phyloP scores from a whole-genome alignment of 2,797 vertebrate species.

The Ctenochaetus hawaiiensis region DNA sequence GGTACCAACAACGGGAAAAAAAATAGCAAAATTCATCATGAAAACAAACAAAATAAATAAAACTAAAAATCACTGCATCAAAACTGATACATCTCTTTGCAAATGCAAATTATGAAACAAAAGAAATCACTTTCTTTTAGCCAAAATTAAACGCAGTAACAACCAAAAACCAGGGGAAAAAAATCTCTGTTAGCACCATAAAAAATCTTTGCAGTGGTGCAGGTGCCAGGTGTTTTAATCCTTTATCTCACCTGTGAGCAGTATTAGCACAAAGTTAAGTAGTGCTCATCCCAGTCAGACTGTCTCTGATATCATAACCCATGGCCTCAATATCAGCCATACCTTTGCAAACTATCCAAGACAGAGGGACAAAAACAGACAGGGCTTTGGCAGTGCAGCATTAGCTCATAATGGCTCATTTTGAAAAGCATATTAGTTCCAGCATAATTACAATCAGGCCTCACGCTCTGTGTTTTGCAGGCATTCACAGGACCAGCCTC shows the following conservation, averaged over 20 bases:
- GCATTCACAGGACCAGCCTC: constrained; percentile 86
- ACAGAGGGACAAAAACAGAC: constrained; percentile 87
- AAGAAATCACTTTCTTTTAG: not conserved
- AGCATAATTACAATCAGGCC: constrained; percentile 90
- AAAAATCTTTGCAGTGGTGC: constrained; percentile 15
- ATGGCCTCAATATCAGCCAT: constrained; percentile 85
- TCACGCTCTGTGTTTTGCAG: constrained; percentile 85
- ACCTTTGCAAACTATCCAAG: constrained; percentile 86
- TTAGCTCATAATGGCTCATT: constrained; percentile 91
- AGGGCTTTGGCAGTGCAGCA: constrained; percentile 86
- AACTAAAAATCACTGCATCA: not conserved
- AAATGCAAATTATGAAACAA: not conserved
- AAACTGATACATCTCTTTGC: not conserved
- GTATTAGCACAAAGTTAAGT: constrained; percentile 68
- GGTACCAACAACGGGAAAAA: not conserved
- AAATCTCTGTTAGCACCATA: constrained; percentile 7
- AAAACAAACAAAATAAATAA: not conserved
- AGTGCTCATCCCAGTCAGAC: constrained; percentile 51
- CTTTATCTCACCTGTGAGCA: constrained; percentile 77
- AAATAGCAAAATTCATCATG: not conserved
- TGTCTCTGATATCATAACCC: constrained; percentile 81
- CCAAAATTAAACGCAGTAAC: not conserved
- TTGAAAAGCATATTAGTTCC: constrained; percentile 91
- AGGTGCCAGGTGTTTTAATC: constrained; percentile 48
- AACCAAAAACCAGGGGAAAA: not conserved